Evolutionary conservation across 2,797 vertebrate species (phyloP).

Genomic region (Nasua narica): DNA sequence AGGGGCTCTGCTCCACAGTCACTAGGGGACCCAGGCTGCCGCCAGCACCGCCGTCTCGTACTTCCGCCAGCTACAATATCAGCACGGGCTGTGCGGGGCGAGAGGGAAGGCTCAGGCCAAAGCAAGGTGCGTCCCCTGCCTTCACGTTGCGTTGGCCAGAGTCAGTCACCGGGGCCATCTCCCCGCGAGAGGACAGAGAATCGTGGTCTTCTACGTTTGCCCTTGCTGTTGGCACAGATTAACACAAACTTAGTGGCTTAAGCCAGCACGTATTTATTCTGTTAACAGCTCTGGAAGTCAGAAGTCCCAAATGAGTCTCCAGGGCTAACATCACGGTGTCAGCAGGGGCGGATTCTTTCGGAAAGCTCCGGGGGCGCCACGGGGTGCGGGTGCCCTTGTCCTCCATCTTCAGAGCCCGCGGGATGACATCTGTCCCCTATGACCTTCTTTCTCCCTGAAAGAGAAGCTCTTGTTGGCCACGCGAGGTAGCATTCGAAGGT

Average conservation of each 20-base stretch:
- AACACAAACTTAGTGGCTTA: not conserved
- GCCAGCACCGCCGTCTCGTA: accelerated
- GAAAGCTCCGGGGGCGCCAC: not conserved
- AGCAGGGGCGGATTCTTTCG: not conserved
- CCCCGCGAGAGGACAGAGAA: not conserved
- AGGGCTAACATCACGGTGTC: not conserved
- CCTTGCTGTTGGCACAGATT: not conserved
- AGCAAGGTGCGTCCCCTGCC: not conserved
- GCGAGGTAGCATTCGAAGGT: not conserved
- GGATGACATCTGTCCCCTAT: not conserved
- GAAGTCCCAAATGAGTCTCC: not conserved
- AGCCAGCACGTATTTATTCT: not conserved
- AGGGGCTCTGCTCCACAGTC: not conserved
- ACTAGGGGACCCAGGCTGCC: not conserved
- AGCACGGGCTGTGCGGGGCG: not conserved
- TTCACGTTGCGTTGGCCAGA: not conserved
- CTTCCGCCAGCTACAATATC: not conserved
- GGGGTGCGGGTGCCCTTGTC: not conserved
- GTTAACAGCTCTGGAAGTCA: not conserved
- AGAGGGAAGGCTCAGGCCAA: not conserved
- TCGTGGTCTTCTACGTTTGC: not conserved
- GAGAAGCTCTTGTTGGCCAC: not conserved
- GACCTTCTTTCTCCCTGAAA: not conserved
- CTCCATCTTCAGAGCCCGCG: not conserved
- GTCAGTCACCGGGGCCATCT: not conserved